These are phyloP conservation scores for Hemicrepidius hirtus DNA, from an alignment of 2,888 invertebrate species.

Conservation along the genomic window DNA sequence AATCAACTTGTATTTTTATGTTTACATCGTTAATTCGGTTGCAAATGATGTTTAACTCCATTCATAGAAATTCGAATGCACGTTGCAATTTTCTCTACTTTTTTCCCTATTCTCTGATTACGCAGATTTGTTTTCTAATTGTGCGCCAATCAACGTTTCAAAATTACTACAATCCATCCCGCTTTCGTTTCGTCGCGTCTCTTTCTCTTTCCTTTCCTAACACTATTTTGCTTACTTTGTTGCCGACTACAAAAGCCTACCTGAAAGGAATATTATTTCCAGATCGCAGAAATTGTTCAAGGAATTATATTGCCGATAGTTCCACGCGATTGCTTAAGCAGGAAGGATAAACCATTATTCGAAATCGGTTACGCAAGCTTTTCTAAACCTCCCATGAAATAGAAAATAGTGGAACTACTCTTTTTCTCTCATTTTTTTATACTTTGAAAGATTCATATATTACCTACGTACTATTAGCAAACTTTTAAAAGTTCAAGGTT, in stretches of 20 bases:
- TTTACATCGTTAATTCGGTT: conserved; percentile 39
- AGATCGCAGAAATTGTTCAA: conserved; percentile 20
- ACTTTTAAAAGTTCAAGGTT: no score
- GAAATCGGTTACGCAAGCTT: not conserved
- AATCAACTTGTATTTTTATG: conserved; percentile 38
- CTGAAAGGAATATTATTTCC: conserved; percentile 24
- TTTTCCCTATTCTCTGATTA: not conserved
- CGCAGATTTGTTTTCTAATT: conserved; percentile 27
- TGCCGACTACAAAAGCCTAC: not conserved
- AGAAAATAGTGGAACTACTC: no score
- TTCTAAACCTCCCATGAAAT: not conserved
- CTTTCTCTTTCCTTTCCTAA: conserved; percentile 1
- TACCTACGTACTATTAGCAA: no score
- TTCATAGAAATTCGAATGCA: conserved; percentile 29
- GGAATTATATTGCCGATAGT: conserved; percentile 14
- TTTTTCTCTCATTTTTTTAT: not conserved
- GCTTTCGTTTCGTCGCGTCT: not conserved
- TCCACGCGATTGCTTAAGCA: conserved; percentile 18
- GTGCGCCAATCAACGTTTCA: conserved; percentile 23
- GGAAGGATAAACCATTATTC: conserved; percentile 20
- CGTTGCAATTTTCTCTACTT: conserved; percentile 14
- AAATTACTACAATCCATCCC: conserved; percentile 18
- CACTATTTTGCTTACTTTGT: not conserved
- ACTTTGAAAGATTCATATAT: no score
- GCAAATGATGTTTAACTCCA: conserved; percentile 36